A percentile compares a stretch with the other conserved stretches of the same genome.
Conservation (phyloP, 2,888 invertebrate genomes). For the Horisme vitalbata region DNA sequence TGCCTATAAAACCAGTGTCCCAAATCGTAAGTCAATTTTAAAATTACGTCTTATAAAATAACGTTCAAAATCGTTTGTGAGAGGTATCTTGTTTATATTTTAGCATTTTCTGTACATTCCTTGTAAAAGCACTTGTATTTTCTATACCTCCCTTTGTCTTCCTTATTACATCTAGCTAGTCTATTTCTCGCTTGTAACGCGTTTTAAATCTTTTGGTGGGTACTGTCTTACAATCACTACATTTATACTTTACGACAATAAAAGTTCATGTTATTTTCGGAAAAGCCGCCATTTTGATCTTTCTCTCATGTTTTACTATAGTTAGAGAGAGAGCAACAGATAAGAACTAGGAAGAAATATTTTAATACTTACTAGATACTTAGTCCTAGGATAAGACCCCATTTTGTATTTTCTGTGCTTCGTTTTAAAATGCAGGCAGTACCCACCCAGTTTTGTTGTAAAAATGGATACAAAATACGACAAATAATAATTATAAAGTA, state of each 20-base stretch:
- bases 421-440: background rate
- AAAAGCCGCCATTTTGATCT: background rate
- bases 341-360: background rate
- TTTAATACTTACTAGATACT: too few species aligned
- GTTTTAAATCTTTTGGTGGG: constrained; percentile 4
- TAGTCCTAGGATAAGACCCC: too few species aligned
- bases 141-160: constrained; percentile 21
- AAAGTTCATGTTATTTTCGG: background rate
- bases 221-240: background rate
- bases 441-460: constrained; percentile 20
- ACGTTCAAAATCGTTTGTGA: constrained; percentile 1
- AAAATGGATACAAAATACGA: constrained; percentile 35
- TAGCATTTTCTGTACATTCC: constrained; percentile 7
- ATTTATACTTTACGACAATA: background rate
- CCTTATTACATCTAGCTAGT: constrained; percentile 15
- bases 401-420: background rate
- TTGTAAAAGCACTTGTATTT: constrained; percentile 17
- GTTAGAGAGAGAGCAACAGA: background rate
- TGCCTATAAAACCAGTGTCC: background rate
- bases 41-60: background rate
- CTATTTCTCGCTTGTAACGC: constrained; percentile 7
- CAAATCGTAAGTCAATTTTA: background rate
- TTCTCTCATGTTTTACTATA: background rate
- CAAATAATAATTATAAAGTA: constrained; percentile 37
- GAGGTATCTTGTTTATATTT: constrained; percentile 6